These are phyloP conservation scores for Protonibea diacanthus DNA, from an alignment of 2,797 vertebrate genomes.

Conservation along the genomic window DNA sequence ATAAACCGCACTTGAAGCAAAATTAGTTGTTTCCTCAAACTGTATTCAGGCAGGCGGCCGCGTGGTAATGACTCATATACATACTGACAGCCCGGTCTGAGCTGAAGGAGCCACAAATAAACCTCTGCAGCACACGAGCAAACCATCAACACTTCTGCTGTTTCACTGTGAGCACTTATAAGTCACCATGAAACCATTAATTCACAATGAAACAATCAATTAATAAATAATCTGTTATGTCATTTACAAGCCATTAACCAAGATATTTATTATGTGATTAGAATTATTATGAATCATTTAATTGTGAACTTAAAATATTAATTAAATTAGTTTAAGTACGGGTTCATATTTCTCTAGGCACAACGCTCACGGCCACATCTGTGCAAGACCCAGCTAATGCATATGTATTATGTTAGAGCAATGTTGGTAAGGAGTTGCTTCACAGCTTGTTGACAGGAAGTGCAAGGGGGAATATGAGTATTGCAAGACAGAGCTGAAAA, in stretches of 20 bases:
- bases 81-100: constrained; percentile 12
- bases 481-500: neutral
- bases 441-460: neutral
- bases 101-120: constrained; percentile 33
- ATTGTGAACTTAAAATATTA: neutral
- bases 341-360: neutral
- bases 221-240: neutral
- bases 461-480: neutral
- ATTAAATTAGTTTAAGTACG: neutral
- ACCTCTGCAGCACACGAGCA: neutral
- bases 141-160: neutral
- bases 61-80: constrained; percentile 53
- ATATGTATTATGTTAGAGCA: neutral
- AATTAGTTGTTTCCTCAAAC: constrained; percentile 44
- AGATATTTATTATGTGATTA: neutral
- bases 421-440: too few species aligned
- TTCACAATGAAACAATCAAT: neutral
- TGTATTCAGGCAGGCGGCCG: constrained; percentile 13
- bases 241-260: neutral
- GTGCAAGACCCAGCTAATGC: too few species aligned
- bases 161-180: neutral
- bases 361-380: neutral
- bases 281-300: neutral
- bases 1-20: constrained; percentile 17
- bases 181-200: neutral